A percentile compares a stretch with the other conserved stretches of the same genome.
These are phyloP conservation scores for Smutsia temminckii DNA, from an alignment of 2,797 vertebrate genomes.

Conservation along the genomic window DNA sequence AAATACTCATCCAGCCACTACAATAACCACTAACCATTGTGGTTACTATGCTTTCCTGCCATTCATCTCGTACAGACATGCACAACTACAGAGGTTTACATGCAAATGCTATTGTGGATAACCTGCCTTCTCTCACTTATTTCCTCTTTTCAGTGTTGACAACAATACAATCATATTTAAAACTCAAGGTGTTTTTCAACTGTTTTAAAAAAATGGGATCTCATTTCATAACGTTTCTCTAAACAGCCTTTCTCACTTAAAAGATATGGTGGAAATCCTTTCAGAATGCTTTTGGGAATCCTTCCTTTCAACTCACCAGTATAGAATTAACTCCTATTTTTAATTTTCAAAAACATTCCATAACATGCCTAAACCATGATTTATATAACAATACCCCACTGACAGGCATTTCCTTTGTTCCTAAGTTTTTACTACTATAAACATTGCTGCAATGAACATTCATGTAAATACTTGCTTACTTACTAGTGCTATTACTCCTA, in stretches of 20 bases:
- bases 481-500: not conserved
- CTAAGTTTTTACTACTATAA: not conserved
- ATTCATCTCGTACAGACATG: not conserved
- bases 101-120: not conserved
- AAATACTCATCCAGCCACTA: not conserved
- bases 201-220: conserved; percentile 2
- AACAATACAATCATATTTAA: not conserved
- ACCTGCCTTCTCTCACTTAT: not conserved
- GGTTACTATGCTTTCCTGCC: not conserved
- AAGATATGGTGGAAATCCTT: not conserved
- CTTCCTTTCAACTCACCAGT: not conserved
- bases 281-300: not conserved
- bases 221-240: not conserved
- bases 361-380: not conserved
- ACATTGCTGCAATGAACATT: not conserved
- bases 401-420: not conserved
- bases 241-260: not conserved
- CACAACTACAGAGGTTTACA: not conserved
- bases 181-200: not conserved
- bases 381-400: not conserved
- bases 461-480: not conserved
- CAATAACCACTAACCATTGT: not conserved
- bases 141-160: not conserved
- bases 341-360: not conserved
- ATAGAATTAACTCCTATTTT: not conserved